Conservation (phyloP, 2,888 invertebrate species). For the Lutraria lutraria region DNA sequence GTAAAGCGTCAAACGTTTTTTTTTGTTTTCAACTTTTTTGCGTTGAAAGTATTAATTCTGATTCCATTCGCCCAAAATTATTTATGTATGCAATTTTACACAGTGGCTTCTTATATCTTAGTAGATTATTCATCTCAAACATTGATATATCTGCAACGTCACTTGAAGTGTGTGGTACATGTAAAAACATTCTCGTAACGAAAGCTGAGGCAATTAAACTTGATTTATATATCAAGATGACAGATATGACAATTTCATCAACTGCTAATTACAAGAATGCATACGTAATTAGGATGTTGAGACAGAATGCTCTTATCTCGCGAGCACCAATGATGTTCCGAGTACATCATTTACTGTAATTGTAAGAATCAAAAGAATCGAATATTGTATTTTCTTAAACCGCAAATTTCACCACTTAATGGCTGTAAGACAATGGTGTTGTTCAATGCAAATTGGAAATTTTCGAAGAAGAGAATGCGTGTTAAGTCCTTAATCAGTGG, state of each 20-base stretch:
- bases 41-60: background rate
- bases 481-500: too few relatives aligned
- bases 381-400: too few relatives aligned
- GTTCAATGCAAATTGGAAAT: too few relatives aligned
- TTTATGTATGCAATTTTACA: conserved; percentile 1
- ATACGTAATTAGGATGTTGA: background rate
- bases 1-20: background rate
- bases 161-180: background rate
- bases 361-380: too few relatives aligned
- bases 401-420: too few relatives aligned
- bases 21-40: background rate
- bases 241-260: background rate
- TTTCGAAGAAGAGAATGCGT: too few relatives aligned
- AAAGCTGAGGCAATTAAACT: background rate
- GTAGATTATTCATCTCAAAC: background rate
- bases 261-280: background rate
- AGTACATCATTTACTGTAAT: background rate
- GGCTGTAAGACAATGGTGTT: too few relatives aligned
- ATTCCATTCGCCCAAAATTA: background rate
- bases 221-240: conserved; percentile 6
- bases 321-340: background rate
- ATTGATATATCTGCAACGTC: background rate
- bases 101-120: background rate
- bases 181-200: background rate
- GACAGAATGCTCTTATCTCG: background rate